phyloP scores from a whole-genome alignment of 2,797 vertebrate genomes.

The Pteropus rufus region DNA sequence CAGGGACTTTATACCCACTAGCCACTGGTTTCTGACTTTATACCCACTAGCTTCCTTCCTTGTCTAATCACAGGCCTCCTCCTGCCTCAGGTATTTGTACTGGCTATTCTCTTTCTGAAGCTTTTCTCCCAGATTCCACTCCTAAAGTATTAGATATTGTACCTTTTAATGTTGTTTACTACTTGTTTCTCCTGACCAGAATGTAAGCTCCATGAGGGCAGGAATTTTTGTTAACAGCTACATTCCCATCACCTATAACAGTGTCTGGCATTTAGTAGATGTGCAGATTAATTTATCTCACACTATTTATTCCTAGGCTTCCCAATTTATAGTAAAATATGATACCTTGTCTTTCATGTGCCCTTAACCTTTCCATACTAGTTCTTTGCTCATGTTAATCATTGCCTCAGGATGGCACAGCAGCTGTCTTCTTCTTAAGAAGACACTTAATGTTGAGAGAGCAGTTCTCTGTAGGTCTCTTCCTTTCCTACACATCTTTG shows the following conservation, averaged over 20 bases:
- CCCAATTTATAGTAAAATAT: neutral
- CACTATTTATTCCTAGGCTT: neutral
- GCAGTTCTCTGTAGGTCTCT: neutral
- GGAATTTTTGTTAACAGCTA: neutral
- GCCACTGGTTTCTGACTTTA: neutral
- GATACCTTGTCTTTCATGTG: neutral
- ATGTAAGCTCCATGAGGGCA: neutral
- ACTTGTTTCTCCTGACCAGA: neutral
- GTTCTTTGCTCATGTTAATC: neutral
- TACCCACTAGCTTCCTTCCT: neutral
- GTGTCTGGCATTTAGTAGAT: neutral
- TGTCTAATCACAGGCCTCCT: neutral
- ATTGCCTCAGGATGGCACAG: neutral
- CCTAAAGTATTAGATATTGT: neutral
- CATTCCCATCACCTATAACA: neutral
- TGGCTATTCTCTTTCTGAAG: neutral
- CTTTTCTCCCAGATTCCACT: neutral
- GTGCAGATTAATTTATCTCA: neutral
- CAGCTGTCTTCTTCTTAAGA: neutral
- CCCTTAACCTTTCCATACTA: neutral
- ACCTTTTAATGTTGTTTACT: neutral
- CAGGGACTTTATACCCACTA: neutral
- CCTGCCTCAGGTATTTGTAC: neutral
- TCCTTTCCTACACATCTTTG: neutral
- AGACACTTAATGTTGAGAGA: neutral